Base-by-base conservation (phyloP, 2,888 invertebrate genomes). In the Amiota communis region DNA sequence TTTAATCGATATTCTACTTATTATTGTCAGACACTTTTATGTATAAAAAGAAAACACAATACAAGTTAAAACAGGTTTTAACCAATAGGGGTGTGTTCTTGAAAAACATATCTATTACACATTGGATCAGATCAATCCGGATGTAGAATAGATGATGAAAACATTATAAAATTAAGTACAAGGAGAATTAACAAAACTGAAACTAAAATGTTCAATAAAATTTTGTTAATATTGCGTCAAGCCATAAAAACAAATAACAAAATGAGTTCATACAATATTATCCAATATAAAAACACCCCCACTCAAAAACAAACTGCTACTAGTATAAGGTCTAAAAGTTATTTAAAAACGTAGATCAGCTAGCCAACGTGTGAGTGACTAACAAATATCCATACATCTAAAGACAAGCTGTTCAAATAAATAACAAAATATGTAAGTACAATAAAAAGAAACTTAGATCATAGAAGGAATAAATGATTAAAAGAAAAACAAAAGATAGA, bases 21-120 rank as follows among this genome's bases (percentile, higher is more conserved):
- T 36, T 36, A 36, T 36, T 36, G 36, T 36, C 36, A 4, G 4
- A 53, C 53, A 51, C 23, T 63, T n/a, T n/a, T 23, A 23, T 63
- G 63, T 46, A 63, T 36, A 36, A 36, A 36, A 36, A 36, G 36
- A 36, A 36, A 36, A 36, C 3, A 36, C 36, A 63, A n/a, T 48
- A 17, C 65, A 65, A 65, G 65, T 65, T 15, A 12, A 15, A 65
- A 65, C 65, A 65, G 65, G 65, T 65, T 65, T 65, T 48, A 65
- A 15, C 15, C 65, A 47, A 65, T 17, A 36, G 48, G 11, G 48
- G 59, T 15, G 15, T 36, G 36, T 36, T 36, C 36, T 59, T 59
- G 59, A 59, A 59, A 59, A 11, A 36, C 36, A 36, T 36, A 36
- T 36, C 36, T 36, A 36, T 36, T 36, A 4, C 36, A 36, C 8